Percentiles rank a stretch among this genome's conserved stretches.
phyloP scores from a whole-genome alignment of 2,888 invertebrate genomes.

The Cryptus armator region DNA sequence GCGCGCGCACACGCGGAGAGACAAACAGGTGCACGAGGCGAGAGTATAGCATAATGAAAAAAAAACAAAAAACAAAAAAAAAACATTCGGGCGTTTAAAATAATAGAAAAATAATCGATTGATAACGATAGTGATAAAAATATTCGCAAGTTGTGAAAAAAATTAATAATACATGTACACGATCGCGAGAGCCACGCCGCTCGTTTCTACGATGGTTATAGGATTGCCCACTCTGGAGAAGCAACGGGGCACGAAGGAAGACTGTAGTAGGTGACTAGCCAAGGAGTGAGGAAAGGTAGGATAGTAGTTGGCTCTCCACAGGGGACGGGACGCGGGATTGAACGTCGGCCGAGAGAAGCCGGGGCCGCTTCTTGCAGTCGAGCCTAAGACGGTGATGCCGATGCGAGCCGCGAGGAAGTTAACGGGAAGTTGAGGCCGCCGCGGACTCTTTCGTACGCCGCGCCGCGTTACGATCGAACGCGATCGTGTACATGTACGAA shows the following conservation, averaged over 20 bases:
- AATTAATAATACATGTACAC: too few relatives aligned
- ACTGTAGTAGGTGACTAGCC: background rate
- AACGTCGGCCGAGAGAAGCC: slow-evolving; percentile 61
- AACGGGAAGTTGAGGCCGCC: slow-evolving; percentile 62
- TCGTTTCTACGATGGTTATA: slow-evolving; percentile 49
- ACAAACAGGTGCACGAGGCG: background rate
- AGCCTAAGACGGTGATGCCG: slow-evolving; percentile 77
- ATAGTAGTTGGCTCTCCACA: slow-evolving; percentile 22
- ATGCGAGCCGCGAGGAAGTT: slow-evolving; percentile 70
- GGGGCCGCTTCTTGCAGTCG: slow-evolving; percentile 74
- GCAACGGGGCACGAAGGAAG: slow-evolving; percentile 36
- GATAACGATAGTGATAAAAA: too few relatives aligned
- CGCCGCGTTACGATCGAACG: slow-evolving; percentile 11
- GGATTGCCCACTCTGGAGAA: slow-evolving; percentile 62
- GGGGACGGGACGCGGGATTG: slow-evolving; percentile 59
- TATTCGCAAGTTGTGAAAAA: too few relatives aligned
- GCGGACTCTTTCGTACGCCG: slow-evolving; percentile 24
- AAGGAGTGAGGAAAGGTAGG: slow-evolving; percentile 51
- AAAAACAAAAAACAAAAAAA: too few relatives aligned
- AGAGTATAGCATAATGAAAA: too few relatives aligned
- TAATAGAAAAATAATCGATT: too few relatives aligned
- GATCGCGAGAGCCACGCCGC: slow-evolving; percentile 13
- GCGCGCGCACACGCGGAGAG: slow-evolving; percentile 24
- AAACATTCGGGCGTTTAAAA: too few relatives aligned
- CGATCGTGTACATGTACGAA: background rate